A percentile compares a stretch with the other conserved stretches of the same genome.
Evolutionary conservation across 2,113 vertebrate species (phyloP).

Genomic region (Coregonus clupeaformis): DNA sequence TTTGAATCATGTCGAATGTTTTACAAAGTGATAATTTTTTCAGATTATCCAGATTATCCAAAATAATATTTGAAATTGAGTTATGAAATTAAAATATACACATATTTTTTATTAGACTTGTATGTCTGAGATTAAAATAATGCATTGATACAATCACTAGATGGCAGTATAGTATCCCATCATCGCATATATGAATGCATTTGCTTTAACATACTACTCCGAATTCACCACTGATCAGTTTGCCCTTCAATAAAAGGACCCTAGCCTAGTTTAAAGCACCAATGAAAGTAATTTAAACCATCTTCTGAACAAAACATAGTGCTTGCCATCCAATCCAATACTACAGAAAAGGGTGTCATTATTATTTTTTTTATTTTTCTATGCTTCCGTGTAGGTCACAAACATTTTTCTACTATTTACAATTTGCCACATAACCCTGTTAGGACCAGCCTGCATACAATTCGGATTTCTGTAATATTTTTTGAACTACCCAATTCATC

Average conservation of each 20-base stretch:
- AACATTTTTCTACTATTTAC: not conserved
- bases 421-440: no score
- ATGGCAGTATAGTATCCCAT: conserved; percentile 83
- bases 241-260: conserved; percentile 35
- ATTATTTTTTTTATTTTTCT: no score
- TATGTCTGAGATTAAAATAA: conserved; percentile 11
- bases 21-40: not conserved
- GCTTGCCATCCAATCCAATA: not conserved
- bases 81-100: not conserved
- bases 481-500: not conserved
- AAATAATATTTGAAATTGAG: not conserved
- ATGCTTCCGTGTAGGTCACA: no score
- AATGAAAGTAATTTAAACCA: not conserved
- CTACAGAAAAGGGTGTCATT: not conserved
- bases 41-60: not conserved
- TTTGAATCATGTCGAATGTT: no score
- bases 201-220: conserved; percentile 32
- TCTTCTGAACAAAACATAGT: not conserved
- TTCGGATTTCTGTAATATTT: not conserved
- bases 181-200: conserved; percentile 55
- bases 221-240: conserved; percentile 39
- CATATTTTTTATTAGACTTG: not conserved
- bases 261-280: not conserved
- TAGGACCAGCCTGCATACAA: not conserved
- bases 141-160: conserved; percentile 77